Evolutionary conservation across 2,888 invertebrate genomes (phyloP).

Genomic region (Incurvaria masculella): DNA sequence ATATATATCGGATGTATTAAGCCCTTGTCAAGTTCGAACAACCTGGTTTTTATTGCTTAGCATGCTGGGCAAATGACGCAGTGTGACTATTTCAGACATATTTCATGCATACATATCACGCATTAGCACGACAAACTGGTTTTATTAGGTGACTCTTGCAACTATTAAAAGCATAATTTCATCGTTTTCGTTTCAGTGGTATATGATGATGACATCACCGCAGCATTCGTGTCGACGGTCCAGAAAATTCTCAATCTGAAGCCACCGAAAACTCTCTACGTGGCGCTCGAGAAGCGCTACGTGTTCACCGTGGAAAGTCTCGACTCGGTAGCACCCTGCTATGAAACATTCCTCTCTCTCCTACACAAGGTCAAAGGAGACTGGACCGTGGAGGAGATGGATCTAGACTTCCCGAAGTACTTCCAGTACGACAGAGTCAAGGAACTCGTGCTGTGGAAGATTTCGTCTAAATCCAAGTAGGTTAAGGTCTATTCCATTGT

Average conservation of each 20-base stretch:
- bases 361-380: constrained; percentile 48
- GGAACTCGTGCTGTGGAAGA: constrained; percentile 72
- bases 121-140: too few relatives aligned
- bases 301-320: constrained; percentile 80
- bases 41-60: not conserved
- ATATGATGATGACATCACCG: constrained; percentile 79
- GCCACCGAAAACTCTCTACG: constrained; percentile 62
- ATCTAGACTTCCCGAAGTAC: constrained; percentile 73
- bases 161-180: constrained; percentile 1
- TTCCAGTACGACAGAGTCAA: constrained; percentile 78
- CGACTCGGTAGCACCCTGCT: constrained; percentile 83
- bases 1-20: too few relatives aligned
- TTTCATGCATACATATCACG: too few relatives aligned
- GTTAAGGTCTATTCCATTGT: constrained; percentile 12
- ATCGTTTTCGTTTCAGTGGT: constrained; percentile 65
- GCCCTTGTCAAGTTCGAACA: too few relatives aligned
- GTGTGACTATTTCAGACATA: too few relatives aligned
- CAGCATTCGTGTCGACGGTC: constrained; percentile 72
- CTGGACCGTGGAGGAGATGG: constrained; percentile 61
- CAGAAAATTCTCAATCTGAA: constrained; percentile 60
- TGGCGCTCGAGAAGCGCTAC: constrained; percentile 82
- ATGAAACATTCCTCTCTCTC: constrained; percentile 73
- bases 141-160: constrained; percentile 1
- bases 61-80: too few relatives aligned
- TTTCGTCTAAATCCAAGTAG: constrained; percentile 36